Percentiles rank a stretch among this genome's conserved stretches.
Evolutionary conservation across 2,113 vertebrate genomes (phyloP).

Genomic region (Cervus canadensis): DNA sequence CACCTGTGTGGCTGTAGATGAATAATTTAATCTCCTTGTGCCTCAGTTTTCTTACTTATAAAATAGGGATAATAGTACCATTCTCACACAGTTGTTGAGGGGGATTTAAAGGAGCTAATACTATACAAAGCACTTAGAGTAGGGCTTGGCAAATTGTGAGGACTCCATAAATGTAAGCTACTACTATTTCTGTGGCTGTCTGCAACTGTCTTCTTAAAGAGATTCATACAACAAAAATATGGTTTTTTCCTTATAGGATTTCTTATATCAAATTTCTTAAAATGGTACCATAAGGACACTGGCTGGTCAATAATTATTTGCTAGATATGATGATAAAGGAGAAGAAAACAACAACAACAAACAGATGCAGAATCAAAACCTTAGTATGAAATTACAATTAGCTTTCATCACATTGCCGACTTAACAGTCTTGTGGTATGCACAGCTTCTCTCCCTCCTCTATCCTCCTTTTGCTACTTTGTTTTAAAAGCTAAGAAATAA

Average conservation of each 20-base stretch:
- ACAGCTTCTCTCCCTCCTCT: not conserved
- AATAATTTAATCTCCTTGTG: not conserved
- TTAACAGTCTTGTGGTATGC: not conserved
- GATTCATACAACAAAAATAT: not conserved
- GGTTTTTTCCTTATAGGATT: not conserved
- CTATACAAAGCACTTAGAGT: not conserved
- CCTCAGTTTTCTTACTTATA: not conserved
- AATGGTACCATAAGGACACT: not conserved
- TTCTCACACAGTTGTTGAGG: not conserved
- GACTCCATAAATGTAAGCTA: not conserved
- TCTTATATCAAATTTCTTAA: not conserved
- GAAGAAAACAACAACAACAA: not conserved
- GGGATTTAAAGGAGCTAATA: not conserved
- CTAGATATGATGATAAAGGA: not conserved
- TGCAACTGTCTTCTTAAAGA: not conserved
- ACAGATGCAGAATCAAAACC: not conserved
- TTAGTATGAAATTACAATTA: not conserved
- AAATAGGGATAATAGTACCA: not conserved
- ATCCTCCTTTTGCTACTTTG: not conserved
- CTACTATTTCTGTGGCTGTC: not conserved
- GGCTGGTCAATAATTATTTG: not conserved
- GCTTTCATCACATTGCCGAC: not conserved
- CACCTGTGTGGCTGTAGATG: not conserved
- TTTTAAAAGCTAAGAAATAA: constrained; percentile 30
- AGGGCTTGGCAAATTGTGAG: not conserved